Conservation (phyloP, 2,888 invertebrate species). For the Drosophila pseudotalamancana region DNA sequence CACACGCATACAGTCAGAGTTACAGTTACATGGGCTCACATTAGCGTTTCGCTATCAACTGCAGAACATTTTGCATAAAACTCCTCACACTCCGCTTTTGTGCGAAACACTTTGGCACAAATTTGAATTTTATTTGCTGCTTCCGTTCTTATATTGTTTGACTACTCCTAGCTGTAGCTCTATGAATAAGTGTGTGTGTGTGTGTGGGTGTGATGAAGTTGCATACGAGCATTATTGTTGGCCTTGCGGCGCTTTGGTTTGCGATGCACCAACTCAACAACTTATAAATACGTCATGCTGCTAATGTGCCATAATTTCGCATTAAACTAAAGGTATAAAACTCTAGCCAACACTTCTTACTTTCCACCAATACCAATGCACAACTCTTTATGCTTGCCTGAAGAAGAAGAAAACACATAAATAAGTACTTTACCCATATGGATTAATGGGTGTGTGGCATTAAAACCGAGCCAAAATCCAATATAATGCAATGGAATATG, state of each 20-base stretch:
- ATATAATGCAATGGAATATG: slow-evolving; percentile 1
- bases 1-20: slow-evolving; percentile 12
- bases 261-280: slow-evolving; percentile 56
- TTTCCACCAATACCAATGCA: too few relatives aligned
- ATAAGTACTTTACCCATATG: slow-evolving; percentile 35
- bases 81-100: slow-evolving; percentile 28
- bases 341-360: slow-evolving; percentile 13
- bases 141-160: slow-evolving; percentile 75
- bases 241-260: slow-evolving; percentile 52
- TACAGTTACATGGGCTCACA: slow-evolving; percentile 46
- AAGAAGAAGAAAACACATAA: slow-evolving; percentile 32
- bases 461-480: background rate
- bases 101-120: slow-evolving; percentile 78
- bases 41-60: slow-evolving; percentile 72
- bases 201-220: slow-evolving; percentile 40
- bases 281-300: slow-evolving; percentile 68
- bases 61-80: slow-evolving; percentile 40
- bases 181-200: slow-evolving; percentile 1
- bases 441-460: slow-evolving; percentile 22
- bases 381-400: slow-evolving; percentile 21
- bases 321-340: slow-evolving; percentile 45
- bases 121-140: slow-evolving; percentile 80
- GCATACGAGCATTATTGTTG: slow-evolving; percentile 49
- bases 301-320: slow-evolving; percentile 68
- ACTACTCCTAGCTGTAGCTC: slow-evolving; percentile 37